Conservation (phyloP, 1,140 invertebrate species). For the Kradibia gibbosae region DNA sequence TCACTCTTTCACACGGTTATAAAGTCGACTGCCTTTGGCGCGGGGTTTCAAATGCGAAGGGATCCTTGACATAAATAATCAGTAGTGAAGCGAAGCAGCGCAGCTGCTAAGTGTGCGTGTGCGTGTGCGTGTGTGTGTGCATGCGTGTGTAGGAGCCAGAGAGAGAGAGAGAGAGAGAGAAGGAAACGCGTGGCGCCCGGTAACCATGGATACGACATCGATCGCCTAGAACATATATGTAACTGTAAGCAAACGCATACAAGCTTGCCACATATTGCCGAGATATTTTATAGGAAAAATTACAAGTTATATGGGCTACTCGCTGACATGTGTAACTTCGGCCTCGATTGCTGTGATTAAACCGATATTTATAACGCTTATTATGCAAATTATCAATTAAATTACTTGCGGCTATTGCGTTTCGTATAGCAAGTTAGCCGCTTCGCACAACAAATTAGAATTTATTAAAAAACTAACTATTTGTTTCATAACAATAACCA, state of each 20-base stretch:
- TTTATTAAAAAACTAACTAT: neutral
- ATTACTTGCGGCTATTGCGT: neutral
- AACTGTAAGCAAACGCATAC: slow-evolving; percentile 12
- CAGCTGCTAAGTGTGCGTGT: neutral
- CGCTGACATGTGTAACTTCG: neutral
- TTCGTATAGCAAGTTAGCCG: neutral
- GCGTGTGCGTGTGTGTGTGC: neutral
- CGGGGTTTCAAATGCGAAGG: slow-evolving; percentile 60
- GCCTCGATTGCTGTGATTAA: neutral
- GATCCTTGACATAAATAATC: slow-evolving; percentile 73
- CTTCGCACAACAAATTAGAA: neutral
- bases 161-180: neutral
- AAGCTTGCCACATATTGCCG: neutral
- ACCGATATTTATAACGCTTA: neutral
- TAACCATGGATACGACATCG: slow-evolving; percentile 69
- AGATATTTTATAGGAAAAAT: slow-evolving; percentile 2
- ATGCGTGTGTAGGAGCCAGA: neutral
- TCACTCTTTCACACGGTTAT: slow-evolving; percentile 38
- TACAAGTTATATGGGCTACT: neutral
- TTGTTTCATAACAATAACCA: neutral
- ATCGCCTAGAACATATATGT: slow-evolving; percentile 57
- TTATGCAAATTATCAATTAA: neutral
- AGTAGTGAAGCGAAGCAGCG: slow-evolving; percentile 63
- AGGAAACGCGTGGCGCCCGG: slow-evolving; percentile 54
- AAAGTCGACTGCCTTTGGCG: slow-evolving; percentile 38